phyloP scores from a whole-genome alignment of 2,797 vertebrate species.

The Ispidina picta region DNA sequence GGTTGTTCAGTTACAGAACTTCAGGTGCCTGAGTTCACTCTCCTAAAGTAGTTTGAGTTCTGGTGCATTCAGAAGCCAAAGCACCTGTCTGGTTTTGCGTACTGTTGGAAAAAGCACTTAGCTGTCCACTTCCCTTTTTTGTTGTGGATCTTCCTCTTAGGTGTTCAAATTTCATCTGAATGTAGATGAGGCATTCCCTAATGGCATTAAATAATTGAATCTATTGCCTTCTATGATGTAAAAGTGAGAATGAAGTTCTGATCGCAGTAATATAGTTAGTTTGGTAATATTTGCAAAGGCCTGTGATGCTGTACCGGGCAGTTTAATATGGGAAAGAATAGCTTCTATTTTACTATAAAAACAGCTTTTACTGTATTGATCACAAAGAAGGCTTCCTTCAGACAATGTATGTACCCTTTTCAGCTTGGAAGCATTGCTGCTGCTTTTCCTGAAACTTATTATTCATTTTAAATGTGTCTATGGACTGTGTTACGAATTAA shows the following conservation, averaged over 20 bases:
- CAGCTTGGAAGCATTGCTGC: neutral
- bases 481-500: neutral
- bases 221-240: neutral
- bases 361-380: neutral
- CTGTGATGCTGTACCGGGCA: neutral
- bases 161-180: neutral
- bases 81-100: neutral
- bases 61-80: neutral
- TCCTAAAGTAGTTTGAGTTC: neutral
- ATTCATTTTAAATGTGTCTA: neutral
- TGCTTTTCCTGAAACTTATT: neutral
- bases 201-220: neutral
- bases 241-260: neutral
- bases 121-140: neutral
- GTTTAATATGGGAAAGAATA: neutral
- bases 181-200: neutral
- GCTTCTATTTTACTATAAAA: neutral
- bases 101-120: neutral
- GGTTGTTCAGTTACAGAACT: neutral
- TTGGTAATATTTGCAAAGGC: neutral
- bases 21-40: neutral
- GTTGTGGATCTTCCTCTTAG: neutral
- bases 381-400: neutral
- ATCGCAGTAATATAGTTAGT: neutral
- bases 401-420: rapidly evolving